Evolutionary conservation across 2,797 vertebrate species (phyloP).

Genomic region (Micrastur ruficollis): DNA sequence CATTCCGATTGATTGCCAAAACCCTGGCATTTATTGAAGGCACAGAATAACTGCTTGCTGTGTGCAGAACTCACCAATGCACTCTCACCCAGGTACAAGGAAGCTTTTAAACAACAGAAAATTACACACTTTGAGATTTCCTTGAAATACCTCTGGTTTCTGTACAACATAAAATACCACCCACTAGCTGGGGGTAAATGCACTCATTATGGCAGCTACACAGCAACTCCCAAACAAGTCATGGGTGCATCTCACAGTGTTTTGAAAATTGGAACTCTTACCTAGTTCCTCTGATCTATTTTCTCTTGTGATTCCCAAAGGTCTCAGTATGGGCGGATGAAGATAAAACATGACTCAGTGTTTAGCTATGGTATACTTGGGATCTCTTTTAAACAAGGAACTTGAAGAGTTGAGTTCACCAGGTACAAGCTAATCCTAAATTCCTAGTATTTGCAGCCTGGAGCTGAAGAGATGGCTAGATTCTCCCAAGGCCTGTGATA

Average conservation of each 20-base stretch:
- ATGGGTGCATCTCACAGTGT: not conserved
- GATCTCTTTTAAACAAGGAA: not conserved
- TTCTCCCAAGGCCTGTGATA: not conserved
- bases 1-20: not conserved
- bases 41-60: not conserved
- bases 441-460: not conserved
- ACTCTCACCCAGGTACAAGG: not conserved
- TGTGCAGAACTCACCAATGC: not conserved
- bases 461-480: not conserved
- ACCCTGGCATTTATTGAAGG: not conserved
- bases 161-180: not conserved
- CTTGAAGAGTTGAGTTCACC: not conserved
- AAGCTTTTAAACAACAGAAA: not conserved
- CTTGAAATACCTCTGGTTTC: not conserved
- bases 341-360: not conserved
- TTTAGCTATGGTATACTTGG: not conserved
- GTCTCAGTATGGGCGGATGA: not conserved
- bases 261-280: not conserved
- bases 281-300: not conserved
- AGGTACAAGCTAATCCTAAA: not conserved
- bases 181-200: fast-evolving
- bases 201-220: not conserved
- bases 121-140: not conserved
- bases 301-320: not conserved
- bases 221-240: not conserved